A percentile compares a stretch with the other conserved stretches of the same genome.
Evolutionary conservation across 2,888 invertebrate species (phyloP).

Genomic region (Chirona hameri): DNA sequence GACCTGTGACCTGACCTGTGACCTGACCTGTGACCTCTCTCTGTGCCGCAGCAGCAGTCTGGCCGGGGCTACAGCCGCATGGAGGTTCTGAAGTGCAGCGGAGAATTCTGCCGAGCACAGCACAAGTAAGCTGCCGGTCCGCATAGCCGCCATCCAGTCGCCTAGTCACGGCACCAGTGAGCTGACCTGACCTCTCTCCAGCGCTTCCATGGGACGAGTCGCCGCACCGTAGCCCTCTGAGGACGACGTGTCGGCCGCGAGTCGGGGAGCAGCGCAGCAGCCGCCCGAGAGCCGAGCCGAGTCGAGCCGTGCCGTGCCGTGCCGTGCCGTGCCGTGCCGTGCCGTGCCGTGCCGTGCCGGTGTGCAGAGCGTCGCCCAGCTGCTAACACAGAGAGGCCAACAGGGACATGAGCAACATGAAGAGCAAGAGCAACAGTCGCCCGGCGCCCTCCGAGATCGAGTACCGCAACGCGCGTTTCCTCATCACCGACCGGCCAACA

Average conservation of each 20-base stretch:
- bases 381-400: not conserved
- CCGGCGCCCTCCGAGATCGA: constrained; percentile 96
- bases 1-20: no score
- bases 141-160: not conserved
- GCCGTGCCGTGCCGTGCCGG: not conserved
- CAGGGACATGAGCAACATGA: constrained; percentile 33
- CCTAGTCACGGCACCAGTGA: not conserved
- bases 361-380: not conserved
- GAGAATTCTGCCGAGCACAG: constrained; percentile 41
- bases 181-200: not conserved
- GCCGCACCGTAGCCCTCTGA: constrained; percentile 13
- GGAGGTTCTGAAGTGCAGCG: constrained; percentile 40
- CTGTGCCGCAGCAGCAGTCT: constrained; percentile 36
- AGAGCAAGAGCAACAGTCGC: constrained; percentile 68
- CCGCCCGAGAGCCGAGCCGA: not conserved
- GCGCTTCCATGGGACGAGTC: not conserved
- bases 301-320: not conserved
- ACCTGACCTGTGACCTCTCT: no score
- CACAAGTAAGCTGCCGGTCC: constrained; percentile 29
- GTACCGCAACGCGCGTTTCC: constrained; percentile 95
- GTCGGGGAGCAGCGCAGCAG: no score
- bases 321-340: not conserved
- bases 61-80: constrained; percentile 40
- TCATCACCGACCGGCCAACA: constrained; percentile 96
- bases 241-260: not conserved